Base-by-base conservation (phyloP, 2,113 vertebrate species). In the Gopherus evgoodei region DNA sequence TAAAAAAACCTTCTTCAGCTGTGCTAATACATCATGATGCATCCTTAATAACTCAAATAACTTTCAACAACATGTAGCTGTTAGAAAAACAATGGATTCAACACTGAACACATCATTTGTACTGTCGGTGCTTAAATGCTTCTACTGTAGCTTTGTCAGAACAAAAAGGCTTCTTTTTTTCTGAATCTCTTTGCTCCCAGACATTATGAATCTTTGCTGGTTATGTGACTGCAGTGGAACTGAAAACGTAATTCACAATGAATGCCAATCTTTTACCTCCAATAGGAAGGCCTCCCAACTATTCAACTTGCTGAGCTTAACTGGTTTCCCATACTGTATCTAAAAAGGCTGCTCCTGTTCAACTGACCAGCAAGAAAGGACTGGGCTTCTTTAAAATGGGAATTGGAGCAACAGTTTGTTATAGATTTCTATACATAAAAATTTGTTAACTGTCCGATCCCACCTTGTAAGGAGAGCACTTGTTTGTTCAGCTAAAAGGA, bases 341-440 rank as follows among this genome's bases (percentile, higher is more conserved):
- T 91, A 69, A 21, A 94, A 94, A 85, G 96, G 96, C 96, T 94
- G 87, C 96, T 98, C 95, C 94, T 96, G 96, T 97, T 98, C 98
- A 97, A 97, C 95, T 96, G 96, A 97, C 98, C 97, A 95, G 97
- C 84, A 86, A 95, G 96, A 97, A 97, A 97, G 97, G 97, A 96
- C 97, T 93, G 97, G 97, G 97, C 94, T 96, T 95, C 84, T 95
- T 95, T 96, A 97, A 95, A 96, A 95, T 0, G 89, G 97, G 96
- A 96, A 92, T 97, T 93, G 95, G 97, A 98, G 95, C 97, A 96
- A 98, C 96, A 97, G 97, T 97, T 98, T 98, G 95, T 93, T 97
- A 97, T 94, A 95, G 93, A 94, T 97, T 97, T 97, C 78, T 93
- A 96, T 94, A 97, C 52, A 75, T 84, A 91, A 94, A 88, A 96